phyloP scores from a whole-genome alignment of 1,140 invertebrate genomes.

The Cataglyphis hispanica region DNA sequence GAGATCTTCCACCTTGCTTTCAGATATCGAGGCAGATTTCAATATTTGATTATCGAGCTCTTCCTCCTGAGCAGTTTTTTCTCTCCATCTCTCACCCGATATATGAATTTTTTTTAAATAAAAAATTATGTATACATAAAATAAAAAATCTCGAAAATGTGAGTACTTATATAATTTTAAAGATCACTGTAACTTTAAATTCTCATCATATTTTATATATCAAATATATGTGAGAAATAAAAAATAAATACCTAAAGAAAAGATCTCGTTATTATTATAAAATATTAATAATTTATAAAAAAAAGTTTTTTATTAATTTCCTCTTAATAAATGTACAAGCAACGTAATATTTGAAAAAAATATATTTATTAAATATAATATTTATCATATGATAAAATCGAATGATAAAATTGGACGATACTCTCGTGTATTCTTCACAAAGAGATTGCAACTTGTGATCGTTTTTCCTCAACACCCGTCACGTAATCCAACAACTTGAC shows the following conservation, averaged over 20 bases:
- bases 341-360: neutral
- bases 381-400: constrained; percentile 19
- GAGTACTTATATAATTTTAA: neutral
- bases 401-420: neutral
- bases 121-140: neutral
- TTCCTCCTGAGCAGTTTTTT: constrained; percentile 2
- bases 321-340: neutral
- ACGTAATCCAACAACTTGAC: constrained; percentile 52
- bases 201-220: neutral
- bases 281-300: constrained; percentile 13
- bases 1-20: constrained; percentile 11
- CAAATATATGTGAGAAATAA: too few relatives aligned
- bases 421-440: neutral
- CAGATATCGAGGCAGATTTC: constrained; percentile 29
- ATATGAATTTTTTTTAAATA: neutral
- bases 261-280: neutral
- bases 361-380: neutral
- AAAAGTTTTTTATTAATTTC: neutral
- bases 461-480: constrained; percentile 33
- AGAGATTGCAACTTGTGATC: neutral
- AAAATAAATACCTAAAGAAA: too few relatives aligned
- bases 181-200: neutral
- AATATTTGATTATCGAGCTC: constrained; percentile 48
- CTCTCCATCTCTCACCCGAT: neutral
- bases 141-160: neutral